Evolutionary conservation across 1,140 invertebrate species (phyloP), one percentile per base, ranked within the genome.

Genomic region (Lasioglossum albipes): DNA sequence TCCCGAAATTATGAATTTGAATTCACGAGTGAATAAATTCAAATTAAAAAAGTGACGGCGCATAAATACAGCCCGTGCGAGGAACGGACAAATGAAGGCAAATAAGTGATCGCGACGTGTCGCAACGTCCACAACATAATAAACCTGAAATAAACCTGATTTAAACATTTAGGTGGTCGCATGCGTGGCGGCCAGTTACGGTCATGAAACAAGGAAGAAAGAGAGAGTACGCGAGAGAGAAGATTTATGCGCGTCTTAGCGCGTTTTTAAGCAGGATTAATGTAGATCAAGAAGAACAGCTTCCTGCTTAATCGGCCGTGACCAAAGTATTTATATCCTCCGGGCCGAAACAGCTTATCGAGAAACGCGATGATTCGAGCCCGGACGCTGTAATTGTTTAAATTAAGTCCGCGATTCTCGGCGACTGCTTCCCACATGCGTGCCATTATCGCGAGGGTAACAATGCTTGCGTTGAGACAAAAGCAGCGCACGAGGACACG

Each of bases 301-400:
- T 68, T 70, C 64, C 59, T 54, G 69, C 64, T 81, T 64, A 71
- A 84, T 76, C 68, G 81, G 22, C 70, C 59, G 41, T 68, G 54
- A 62, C 18, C 61, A 52, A 31, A 20, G 57, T 76, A 64, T 49
- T 86, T 82, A 72, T 79, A 80, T 84, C 82, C 85, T 83, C 84
- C 82, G 13, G 74, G 73, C 52, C 82, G 67, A 67, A 89, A 83
- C 84, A 85, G 87, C 75, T 88, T 90, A 86, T 81, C 72, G 75
- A 79, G 81, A 71, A 75, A 81, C 69, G 81, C 75, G 70, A 49
- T 62, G 54, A 64, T 78, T 75, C 72, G 52, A 65, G 64, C 52
- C 67, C 80, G 74, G 74, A 70, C 72, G 45, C 64, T 31, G 84
- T 88, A 90, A 89, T 86, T 85, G 85, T 64, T 83, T 82, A 84